phyloP scores from a whole-genome alignment of 2,888 invertebrate genomes.

The Desoria tigrina region DNA sequence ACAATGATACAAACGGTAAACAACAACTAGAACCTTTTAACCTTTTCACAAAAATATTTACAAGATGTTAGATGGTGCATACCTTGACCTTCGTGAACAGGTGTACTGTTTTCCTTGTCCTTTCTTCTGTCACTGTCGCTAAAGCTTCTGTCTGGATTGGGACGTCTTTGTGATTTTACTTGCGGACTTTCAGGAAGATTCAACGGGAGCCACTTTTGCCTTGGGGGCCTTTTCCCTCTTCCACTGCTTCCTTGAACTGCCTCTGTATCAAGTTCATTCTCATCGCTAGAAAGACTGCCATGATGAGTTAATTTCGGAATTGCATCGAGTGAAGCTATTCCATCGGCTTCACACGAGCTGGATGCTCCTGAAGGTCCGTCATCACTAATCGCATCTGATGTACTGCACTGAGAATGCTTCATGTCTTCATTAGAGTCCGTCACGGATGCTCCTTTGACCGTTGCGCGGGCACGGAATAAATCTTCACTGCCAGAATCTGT shows the following conservation, averaged over 20 bases:
- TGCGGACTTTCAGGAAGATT: conserved; percentile 13
- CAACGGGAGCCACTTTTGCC: conserved; percentile 32
- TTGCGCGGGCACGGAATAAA: conserved; percentile 4
- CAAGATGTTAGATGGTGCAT: background rate
- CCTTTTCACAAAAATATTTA: background rate
- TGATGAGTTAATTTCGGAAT: conserved; percentile 21
- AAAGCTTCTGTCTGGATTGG: background rate
- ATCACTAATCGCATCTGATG: conserved; percentile 20
- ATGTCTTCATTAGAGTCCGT: conserved; percentile 18
- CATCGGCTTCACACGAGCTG: conserved; percentile 14
- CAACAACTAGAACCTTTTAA: no score
- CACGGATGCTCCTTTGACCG: conserved; percentile 1
- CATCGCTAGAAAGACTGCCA: conserved; percentile 22
- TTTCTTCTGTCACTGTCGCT: conserved; percentile 11
- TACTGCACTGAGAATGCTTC: conserved; percentile 13
- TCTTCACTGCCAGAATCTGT: conserved; percentile 49
- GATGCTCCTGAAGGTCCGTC: conserved; percentile 16
- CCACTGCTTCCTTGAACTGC: background rate
- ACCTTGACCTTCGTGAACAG: background rate
- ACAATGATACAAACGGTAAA: no score
- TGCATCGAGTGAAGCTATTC: background rate
- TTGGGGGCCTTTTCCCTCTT: conserved; percentile 1
- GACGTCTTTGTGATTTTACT: background rate
- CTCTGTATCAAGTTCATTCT: conserved; percentile 18
- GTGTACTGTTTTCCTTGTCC: conserved; percentile 17